These are phyloP conservation scores for Pipistrellus kuhlii DNA, from an alignment of 2,797 vertebrate genomes.

Conservation along the genomic window DNA sequence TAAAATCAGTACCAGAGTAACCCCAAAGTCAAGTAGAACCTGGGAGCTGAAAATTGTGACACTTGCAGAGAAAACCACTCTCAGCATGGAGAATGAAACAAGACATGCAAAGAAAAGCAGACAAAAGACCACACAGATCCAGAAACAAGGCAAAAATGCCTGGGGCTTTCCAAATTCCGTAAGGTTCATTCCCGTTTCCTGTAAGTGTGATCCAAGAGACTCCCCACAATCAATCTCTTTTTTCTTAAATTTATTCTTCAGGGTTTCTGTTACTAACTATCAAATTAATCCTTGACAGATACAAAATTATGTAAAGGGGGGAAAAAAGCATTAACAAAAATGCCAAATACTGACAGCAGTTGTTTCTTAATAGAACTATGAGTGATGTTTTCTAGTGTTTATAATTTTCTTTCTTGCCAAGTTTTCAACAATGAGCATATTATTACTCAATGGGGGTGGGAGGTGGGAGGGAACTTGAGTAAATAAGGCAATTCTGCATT, in stretches of 20 bases:
- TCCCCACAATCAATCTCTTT: background rate
- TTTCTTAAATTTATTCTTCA: conserved; percentile 36
- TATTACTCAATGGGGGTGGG: background rate
- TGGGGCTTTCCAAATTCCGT: conserved; percentile 28
- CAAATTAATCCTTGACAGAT: conserved; percentile 33
- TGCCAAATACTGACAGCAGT: background rate
- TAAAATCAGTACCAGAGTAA: conserved; percentile 48
- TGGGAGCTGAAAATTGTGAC: background rate
- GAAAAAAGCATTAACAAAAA: conserved; percentile 44
- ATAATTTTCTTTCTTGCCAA: conserved; percentile 56
- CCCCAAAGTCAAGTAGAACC: background rate
- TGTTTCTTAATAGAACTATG: conserved; percentile 22
- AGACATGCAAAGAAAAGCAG: conserved; percentile 16
- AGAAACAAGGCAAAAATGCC: conserved; percentile 53
- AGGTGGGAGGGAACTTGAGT: background rate
- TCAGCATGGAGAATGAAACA: background rate
- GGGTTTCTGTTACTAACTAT: conserved; percentile 40
- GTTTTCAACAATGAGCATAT: conserved; percentile 48
- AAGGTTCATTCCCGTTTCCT: conserved; percentile 33
- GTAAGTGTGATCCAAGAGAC: background rate
- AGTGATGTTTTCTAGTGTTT: conserved; percentile 21
- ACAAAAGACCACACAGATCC: background rate
- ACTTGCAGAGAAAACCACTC: background rate
- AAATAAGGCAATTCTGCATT: conserved; percentile 52
- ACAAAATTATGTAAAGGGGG: background rate